Conservation (phyloP, 2,113 vertebrate genomes). For the Pelodiscus sinensis region DNA sequence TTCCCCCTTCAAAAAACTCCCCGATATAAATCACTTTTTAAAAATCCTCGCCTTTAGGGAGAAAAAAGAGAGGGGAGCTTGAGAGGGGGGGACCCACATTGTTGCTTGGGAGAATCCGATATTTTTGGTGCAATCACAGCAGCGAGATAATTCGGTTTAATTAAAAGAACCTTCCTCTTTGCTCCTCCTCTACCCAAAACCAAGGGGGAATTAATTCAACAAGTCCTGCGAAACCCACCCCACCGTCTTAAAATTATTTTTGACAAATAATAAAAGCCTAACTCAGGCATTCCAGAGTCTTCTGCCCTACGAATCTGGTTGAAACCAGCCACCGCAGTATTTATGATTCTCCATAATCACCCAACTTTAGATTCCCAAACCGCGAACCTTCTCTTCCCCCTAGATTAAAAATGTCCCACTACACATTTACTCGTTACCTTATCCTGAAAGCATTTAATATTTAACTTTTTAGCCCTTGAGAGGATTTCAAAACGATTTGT, state of each 20-base stretch:
- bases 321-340: slow-evolving; percentile 17
- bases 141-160: not conserved
- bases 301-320: not conserved
- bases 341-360: slow-evolving; percentile 26
- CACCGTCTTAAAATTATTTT: not conserved
- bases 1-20: no score
- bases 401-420: slow-evolving; percentile 22
- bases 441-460: slow-evolving; percentile 56
- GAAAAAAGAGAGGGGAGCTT: not conserved
- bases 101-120: not conserved
- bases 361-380: slow-evolving; percentile 13
- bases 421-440: slow-evolving; percentile 21
- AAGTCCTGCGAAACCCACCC: no score
- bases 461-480: slow-evolving; percentile 46
- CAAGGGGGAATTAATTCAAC: not conserved
- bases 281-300: not conserved
- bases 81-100: not conserved
- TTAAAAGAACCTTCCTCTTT: not conserved
- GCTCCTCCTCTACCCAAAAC: not conserved
- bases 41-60: not conserved
- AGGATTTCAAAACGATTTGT: not conserved
- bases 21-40: no score
- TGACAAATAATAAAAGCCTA: not conserved
- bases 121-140: not conserved
- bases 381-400: not conserved